phyloP scores from a whole-genome alignment of 2,113 vertebrate genomes.

The Zingel zingel region DNA sequence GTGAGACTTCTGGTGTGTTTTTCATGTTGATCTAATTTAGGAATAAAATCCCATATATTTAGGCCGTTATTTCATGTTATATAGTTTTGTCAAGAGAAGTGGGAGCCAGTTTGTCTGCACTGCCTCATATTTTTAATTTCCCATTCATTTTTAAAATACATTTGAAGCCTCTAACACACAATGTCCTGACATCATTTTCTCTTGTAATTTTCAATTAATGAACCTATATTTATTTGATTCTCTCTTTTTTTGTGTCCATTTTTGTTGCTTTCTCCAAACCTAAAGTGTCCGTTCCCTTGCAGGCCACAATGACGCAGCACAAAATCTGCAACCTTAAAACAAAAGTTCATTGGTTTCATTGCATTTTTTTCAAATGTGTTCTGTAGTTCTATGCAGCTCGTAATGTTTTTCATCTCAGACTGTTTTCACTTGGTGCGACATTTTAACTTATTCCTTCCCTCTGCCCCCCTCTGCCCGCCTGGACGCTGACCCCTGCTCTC shows the following conservation, averaged over 20 bases:
- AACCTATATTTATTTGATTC: neutral
- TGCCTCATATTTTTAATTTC: neutral
- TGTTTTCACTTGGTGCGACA: conserved; percentile 74
- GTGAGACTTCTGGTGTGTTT: conserved; percentile 5
- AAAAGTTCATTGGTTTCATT: neutral
- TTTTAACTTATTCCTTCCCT: conserved; percentile 84
- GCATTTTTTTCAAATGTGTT: conserved; percentile 61
- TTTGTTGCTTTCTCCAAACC: neutral
- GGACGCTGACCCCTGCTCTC: conserved; percentile 83
- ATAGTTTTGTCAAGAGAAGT: neutral
- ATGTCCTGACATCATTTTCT: neutral
- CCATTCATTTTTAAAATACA: neutral
- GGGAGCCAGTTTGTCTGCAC: neutral
- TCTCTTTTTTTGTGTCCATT: neutral
- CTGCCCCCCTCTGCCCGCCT: conserved; percentile 80
- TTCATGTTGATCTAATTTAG: neutral
- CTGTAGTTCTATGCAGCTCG: conserved; percentile 46
- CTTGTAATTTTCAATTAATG: neutral
- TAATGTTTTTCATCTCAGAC: conserved; percentile 73
- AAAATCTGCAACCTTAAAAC: neutral
- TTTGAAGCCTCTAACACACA: neutral
- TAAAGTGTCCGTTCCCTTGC: neutral
- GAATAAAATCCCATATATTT: neutral
- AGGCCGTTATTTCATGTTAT: neutral
- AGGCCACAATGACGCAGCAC: conserved; percentile 41